phyloP scores from a whole-genome alignment of 2,113 vertebrate genomes.

The Megalops atlanticus region DNA sequence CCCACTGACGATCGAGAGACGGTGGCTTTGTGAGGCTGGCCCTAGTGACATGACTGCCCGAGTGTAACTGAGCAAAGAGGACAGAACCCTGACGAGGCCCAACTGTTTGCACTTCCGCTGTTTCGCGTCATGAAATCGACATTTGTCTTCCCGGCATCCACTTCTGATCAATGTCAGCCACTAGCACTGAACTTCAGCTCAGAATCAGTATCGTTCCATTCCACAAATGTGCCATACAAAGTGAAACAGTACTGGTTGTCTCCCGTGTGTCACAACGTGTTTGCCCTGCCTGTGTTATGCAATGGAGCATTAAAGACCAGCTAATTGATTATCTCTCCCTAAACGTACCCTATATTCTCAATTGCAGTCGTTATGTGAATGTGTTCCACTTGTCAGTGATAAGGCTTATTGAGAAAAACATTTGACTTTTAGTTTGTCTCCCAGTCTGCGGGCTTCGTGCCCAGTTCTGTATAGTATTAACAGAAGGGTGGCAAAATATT shows the following conservation, averaged over 20 bases:
- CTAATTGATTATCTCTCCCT: not conserved
- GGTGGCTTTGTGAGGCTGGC: not conserved
- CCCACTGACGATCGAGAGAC: constrained; percentile 18
- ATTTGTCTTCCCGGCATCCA: not conserved
- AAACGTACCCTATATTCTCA: not conserved
- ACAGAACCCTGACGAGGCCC: not conserved
- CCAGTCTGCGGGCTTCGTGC: not conserved
- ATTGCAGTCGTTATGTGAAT: not conserved
- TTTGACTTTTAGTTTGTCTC: not conserved
- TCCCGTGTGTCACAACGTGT: not conserved
- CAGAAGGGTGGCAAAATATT: not conserved
- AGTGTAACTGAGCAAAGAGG: constrained; percentile 23
- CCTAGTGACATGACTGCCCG: not conserved
- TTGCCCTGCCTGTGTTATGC: not conserved
- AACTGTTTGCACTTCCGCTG: constrained; percentile 22
- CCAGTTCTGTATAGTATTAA: not conserved
- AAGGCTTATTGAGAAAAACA: not conserved
- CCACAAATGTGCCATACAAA: too few species aligned
- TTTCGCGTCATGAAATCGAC: constrained; percentile 4
- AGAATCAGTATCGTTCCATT: not conserved
- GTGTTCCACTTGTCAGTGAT: not conserved
- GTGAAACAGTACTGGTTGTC: not conserved
- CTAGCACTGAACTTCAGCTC: not conserved
- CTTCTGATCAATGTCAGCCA: not conserved
- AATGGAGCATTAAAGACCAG: not conserved